These are phyloP conservation scores for Myrmophylax atrothorax DNA, from an alignment of 2,113 vertebrate genomes.

Conservation along the genomic window DNA sequence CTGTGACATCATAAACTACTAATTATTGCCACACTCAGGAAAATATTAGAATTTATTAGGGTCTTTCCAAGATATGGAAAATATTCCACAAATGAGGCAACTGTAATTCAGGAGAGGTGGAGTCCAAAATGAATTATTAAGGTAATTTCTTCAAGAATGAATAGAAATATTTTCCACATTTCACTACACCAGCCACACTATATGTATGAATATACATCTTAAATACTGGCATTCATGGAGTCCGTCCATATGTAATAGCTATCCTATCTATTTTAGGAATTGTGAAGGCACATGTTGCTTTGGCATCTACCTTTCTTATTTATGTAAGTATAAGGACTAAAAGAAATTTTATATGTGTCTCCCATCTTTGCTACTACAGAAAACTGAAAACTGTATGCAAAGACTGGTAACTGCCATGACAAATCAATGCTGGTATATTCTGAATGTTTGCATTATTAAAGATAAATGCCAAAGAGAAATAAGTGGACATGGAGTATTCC, in stretches of 20 bases:
- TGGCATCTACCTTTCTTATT: neutral
- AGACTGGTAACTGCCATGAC: neutral
- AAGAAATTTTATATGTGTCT: neutral
- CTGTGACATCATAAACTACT: slow-evolving; percentile 54
- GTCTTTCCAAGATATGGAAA: slow-evolving; percentile 56
- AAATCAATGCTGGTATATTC: neutral
- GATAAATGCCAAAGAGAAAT: neutral
- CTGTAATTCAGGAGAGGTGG: slow-evolving; percentile 25
- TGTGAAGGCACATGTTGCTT: neutral
- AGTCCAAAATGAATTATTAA: slow-evolving; percentile 56
- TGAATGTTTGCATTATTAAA: slow-evolving; percentile 24
- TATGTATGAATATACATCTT: neutral
- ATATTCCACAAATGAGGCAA: slow-evolving; percentile 41
- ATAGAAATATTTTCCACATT: slow-evolving; percentile 50
- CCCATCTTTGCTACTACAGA: neutral
- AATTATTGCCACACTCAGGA: slow-evolving; percentile 60
- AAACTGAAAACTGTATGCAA: neutral
- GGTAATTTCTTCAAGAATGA: slow-evolving; percentile 43
- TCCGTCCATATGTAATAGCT: neutral
- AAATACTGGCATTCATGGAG: slow-evolving; percentile 34
- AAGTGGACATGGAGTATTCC: neutral
- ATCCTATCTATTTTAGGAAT: slow-evolving; percentile 60
- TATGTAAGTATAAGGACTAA: slow-evolving; percentile 24
- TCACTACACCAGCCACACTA: slow-evolving; percentile 13
- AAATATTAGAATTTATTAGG: slow-evolving; percentile 54